Evolutionary conservation across 2,888 invertebrate species (phyloP).

Genomic region (Panzeria rudis): DNA sequence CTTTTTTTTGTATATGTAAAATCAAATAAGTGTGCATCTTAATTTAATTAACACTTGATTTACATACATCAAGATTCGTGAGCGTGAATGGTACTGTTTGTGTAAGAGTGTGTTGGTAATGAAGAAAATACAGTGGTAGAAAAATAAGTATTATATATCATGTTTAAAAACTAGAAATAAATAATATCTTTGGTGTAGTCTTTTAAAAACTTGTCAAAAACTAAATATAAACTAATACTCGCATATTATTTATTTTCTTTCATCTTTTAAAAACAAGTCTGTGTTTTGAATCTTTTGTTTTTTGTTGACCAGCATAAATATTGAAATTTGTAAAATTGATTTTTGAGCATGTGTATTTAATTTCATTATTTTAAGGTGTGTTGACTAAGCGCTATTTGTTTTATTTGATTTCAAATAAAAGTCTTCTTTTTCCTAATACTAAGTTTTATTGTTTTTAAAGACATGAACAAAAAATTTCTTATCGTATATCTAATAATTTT

Average conservation of each 20-base stretch:
- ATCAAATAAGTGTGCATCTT: slow-evolving; percentile 49
- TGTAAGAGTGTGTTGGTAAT: neutral
- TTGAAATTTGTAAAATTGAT: slow-evolving; percentile 12
- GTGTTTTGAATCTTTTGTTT: slow-evolving; percentile 27
- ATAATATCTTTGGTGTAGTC: neutral
- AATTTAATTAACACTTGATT: slow-evolving; percentile 65
- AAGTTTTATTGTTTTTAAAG: neutral
- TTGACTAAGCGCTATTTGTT: neutral
- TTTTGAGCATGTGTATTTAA: neutral
- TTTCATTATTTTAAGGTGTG: slow-evolving; percentile 11
- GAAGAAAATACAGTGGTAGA: slow-evolving; percentile 15
- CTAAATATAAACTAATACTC: neutral
- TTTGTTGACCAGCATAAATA: neutral
- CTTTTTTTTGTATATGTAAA: neutral
- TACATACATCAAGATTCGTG: too few relatives aligned
- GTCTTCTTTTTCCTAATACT: neutral
- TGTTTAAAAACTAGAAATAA: neutral
- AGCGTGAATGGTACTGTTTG: neutral
- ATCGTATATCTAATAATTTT: neutral
- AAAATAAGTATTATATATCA: neutral
- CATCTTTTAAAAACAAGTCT: slow-evolving; percentile 22
- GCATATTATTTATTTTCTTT: neutral
- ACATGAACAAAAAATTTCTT: neutral
- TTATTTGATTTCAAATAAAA: neutral
- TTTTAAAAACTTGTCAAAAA: slow-evolving; percentile 7